A percentile compares a stretch with the other conserved stretches of the same genome.
These are phyloP conservation scores for Aegotheles bennettii DNA, from an alignment of 2,113 vertebrate species.

Conservation along the genomic window DNA sequence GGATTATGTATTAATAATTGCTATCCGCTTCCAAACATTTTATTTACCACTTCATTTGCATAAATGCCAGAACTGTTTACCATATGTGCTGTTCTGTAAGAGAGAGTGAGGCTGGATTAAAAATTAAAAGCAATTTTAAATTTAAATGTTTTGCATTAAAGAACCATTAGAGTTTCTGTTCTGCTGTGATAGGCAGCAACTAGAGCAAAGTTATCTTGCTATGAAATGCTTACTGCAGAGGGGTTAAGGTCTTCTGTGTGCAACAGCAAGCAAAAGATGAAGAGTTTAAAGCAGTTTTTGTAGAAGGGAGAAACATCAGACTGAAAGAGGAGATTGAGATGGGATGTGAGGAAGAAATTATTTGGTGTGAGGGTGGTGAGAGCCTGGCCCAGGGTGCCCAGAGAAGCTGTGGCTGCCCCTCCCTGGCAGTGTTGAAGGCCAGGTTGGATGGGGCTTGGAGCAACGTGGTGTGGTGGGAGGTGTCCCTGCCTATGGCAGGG, in stretches of 20 bases:
- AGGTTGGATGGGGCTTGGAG: too few species aligned
- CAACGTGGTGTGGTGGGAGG: too few species aligned
- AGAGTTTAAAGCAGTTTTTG: neutral
- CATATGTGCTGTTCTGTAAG: rapidly evolving
- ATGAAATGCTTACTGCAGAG: neutral
- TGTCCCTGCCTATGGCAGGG: too few species aligned
- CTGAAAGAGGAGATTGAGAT: too few species aligned
- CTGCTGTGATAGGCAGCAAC: neutral
- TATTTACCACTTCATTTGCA: neutral
- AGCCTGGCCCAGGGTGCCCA: too few species aligned
- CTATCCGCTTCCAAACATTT: neutral
- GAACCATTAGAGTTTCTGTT: neutral
- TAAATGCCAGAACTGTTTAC: neutral
- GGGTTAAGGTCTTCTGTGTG: neutral
- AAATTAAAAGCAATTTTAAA: neutral
- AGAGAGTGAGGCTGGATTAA: neutral
- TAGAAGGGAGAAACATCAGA: neutral
- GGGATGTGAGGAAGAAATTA: too few species aligned
- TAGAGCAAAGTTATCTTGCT: neutral
- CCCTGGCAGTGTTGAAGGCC: too few species aligned
- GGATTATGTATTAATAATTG: neutral
- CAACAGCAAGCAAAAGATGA: neutral
- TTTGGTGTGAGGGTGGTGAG: too few species aligned
- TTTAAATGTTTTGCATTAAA: neutral
- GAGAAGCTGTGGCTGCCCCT: too few species aligned